Evolutionary conservation across 2,888 invertebrate species (phyloP).

Genomic region (Callimorpha dominula): DNA sequence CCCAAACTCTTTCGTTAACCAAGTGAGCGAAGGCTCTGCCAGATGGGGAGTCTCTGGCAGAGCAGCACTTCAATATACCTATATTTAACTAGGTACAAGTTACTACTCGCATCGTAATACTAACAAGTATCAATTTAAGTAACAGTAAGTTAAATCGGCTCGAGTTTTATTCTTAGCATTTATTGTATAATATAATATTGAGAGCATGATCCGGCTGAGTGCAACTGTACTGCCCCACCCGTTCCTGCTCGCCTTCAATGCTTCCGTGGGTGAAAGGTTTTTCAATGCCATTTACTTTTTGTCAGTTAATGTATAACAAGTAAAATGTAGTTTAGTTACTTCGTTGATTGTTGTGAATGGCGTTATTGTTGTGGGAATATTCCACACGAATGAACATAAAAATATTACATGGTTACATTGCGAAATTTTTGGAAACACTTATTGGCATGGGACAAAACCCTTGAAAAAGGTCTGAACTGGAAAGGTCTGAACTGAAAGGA

Average conservation of each 20-base stretch:
- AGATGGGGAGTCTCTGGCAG: too few species aligned
- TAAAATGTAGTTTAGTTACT: conserved; percentile 32
- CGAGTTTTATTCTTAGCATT: background rate
- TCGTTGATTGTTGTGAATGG: background rate
- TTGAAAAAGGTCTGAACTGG: too few species aligned
- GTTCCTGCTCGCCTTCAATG: conserved; percentile 69
- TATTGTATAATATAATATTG: background rate
- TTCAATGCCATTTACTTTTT: conserved; percentile 63
- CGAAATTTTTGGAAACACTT: background rate
- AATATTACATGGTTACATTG: background rate
- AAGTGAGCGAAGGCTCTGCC: background rate
- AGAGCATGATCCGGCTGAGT: conserved; percentile 19
- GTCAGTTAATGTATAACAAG: conserved; percentile 41
- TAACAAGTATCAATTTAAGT: too few species aligned
- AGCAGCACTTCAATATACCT: too few species aligned
- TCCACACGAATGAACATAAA: background rate
- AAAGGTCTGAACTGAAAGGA: too few species aligned
- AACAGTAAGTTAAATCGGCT: background rate
- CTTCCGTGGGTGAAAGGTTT: conserved; percentile 72
- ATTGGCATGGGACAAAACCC: background rate
- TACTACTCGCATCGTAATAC: background rate
- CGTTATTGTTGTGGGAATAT: background rate
- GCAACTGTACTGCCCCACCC: conserved; percentile 39
- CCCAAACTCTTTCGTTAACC: background rate
- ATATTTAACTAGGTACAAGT: background rate